Evolutionary conservation across 1,140 invertebrate species (phyloP).

Genomic region (Habropoda laboriosa): DNA sequence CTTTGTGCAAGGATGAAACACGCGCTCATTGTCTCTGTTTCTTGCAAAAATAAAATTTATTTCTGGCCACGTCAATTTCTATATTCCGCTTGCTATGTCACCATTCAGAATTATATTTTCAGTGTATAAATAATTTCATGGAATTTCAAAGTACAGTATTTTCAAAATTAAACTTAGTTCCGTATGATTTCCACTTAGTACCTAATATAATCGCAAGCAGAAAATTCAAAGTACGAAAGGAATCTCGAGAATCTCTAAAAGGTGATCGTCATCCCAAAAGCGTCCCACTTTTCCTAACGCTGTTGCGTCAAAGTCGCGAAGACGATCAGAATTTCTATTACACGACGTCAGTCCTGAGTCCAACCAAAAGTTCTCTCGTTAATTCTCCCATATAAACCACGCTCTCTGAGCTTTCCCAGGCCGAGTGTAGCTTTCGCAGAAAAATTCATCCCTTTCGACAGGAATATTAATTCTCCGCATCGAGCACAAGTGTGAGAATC

Average conservation of each 20-base stretch:
- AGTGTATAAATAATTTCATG: too few species aligned
- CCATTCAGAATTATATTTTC: too few species aligned
- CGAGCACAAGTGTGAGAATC: neutral
- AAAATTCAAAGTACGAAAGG: neutral
- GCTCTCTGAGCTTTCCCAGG: neutral
- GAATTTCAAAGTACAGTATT: too few species aligned
- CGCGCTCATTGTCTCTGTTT: neutral
- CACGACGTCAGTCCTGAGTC: neutral
- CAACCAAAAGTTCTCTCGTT: neutral
- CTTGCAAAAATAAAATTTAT: neutral
- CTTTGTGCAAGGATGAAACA: neutral
- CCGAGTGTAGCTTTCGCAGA: neutral
- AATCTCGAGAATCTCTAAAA: neutral
- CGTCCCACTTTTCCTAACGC: neutral
- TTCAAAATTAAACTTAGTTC: too few species aligned
- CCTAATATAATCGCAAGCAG: neutral
- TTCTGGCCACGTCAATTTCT: neutral
- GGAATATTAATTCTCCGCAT: constrained; percentile 25
- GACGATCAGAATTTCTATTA: constrained; percentile 6
- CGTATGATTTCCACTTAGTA: too few species aligned
- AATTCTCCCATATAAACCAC: neutral
- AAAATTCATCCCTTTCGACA: neutral
- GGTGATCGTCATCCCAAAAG: too few species aligned
- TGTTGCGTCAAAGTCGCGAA: neutral
- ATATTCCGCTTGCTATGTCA: too few species aligned